A percentile compares a stretch with the other conserved stretches of the same genome.
phyloP scores from a whole-genome alignment of 2,888 invertebrate genomes.

The Halictus ligatus region DNA sequence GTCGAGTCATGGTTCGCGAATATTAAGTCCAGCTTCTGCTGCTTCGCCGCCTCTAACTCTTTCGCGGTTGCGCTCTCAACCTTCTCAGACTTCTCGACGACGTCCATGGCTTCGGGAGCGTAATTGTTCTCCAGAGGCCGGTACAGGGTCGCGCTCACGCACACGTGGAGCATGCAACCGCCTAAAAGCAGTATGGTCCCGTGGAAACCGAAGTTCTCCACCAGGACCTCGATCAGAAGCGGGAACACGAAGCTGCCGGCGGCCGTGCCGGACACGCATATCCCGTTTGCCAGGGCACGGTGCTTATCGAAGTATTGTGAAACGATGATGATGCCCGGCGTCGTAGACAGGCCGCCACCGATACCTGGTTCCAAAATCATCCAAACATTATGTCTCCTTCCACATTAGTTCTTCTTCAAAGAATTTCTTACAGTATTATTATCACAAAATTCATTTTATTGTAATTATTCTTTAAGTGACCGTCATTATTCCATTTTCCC shows the following conservation, averaged over 20 bases:
- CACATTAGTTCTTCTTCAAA: not conserved
- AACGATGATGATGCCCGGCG: conserved; percentile 92
- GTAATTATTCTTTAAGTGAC: too few relatives aligned
- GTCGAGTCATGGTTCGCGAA: conserved; percentile 80
- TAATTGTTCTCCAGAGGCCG: conserved; percentile 85
- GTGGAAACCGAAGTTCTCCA: conserved; percentile 90
- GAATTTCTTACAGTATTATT: not conserved
- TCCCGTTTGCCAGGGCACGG: conserved; percentile 91
- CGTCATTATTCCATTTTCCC: too few relatives aligned
- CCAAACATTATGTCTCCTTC: not conserved
- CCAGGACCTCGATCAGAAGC: conserved; percentile 89
- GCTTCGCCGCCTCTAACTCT: conserved; percentile 76
- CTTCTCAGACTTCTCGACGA: conserved; percentile 41
- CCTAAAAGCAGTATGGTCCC: conserved; percentile 90
- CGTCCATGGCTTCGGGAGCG: conserved; percentile 55
- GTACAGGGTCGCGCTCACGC: conserved; percentile 89
- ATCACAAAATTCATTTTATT: too few relatives aligned
- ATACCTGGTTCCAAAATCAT: conserved; percentile 86
- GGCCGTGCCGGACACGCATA: conserved; percentile 92
- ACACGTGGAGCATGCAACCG: conserved; percentile 91
- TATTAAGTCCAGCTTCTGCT: conserved; percentile 82
- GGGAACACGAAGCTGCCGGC: conserved; percentile 92
- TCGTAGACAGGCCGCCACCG: conserved; percentile 92
- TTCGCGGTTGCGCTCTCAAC: conserved; percentile 49
- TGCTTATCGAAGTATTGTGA: conserved; percentile 92